These are phyloP conservation scores for Phenganax marumi DNA, from an alignment of 92 coral and sea anemone species.

Conservation along the genomic window DNA sequence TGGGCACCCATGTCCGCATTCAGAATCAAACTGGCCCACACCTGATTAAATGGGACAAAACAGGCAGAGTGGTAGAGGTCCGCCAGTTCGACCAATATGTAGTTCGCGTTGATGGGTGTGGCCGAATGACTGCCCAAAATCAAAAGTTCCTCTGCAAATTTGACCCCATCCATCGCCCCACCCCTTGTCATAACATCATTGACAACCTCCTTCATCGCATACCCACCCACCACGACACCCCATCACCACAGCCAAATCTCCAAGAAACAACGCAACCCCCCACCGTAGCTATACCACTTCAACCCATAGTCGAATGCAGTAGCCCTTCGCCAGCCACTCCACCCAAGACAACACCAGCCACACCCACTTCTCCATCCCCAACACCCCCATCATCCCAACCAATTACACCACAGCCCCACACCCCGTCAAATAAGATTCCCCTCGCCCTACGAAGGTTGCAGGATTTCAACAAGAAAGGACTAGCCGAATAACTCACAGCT, in stretches of 20 bases:
- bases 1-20: conserved; percentile 58
- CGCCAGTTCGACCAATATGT: conserved; percentile 58
- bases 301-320: background rate
- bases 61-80: conserved; percentile 40
- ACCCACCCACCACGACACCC: background rate
- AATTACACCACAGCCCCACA: no score
- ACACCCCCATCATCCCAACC: background rate
- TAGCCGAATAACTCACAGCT: no score
- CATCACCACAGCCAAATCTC: background rate
- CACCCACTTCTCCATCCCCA: background rate
- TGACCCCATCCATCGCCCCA: background rate
- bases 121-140: conserved; percentile 50
- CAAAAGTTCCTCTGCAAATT: background rate
- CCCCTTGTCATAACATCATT: background rate
- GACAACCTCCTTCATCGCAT: background rate
- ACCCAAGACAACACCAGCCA: background rate
- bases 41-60: conserved; percentile 38
- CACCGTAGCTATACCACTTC: no score
- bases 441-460: no score
- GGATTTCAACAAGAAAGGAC: no score
- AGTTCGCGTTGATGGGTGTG: conserved; percentile 36
- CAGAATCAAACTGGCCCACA: conserved; percentile 49
- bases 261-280: no score
- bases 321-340: background rate
- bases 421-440: no score